Base-by-base conservation (phyloP, 2,797 vertebrate species). In the Parauchenoglanis ngamensis region DNA sequence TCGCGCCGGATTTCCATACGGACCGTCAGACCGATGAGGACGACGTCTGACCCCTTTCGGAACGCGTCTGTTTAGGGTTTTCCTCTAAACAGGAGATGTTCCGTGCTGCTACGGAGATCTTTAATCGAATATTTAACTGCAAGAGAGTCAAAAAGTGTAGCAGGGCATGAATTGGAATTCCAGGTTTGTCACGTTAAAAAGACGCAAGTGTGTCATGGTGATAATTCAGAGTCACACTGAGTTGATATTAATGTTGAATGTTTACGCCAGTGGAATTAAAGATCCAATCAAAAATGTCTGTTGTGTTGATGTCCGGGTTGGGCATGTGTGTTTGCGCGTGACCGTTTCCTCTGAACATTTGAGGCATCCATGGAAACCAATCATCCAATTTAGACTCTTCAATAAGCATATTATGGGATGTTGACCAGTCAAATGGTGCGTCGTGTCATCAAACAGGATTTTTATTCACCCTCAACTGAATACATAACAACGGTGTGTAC, bases 1-100 rank as follows among this genome's bases (percentile, higher is more conserved):
- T 89, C 87, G 52, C 23, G 7, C 28, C 56, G 83, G 46, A 89
- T 89, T 90, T 91, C 25, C 88, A 88, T 88, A 87, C 67, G 84
- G 84, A 85, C 82, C 61, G 70, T 65, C 17, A 70, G 79, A 44
- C 70, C 57, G 77, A 77, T 25, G 70, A 83, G 68, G 87, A 87
- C 80, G 28, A 88, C 17, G 17, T 73, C 72, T n/a, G 44, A 49
- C 25, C 46, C 23, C 21, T n/a, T 75, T n/a, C 23, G n/a, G 44
- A n/a, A 75, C 23, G 2, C 44, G 46, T 52, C 2, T 49, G 40
- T 23, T 40, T 25, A 6, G 40, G 21, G 23, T 6, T n/a, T 75
- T 75, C 23, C 11, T 75, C 72, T 49, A 19, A 54, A 76, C 46
- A 46, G 21, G 40, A 73, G 46, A 73, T 7, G 4, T 73, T 73